phyloP scores from a whole-genome alignment of 2,113 vertebrate genomes.

The Sinocyclocheilus anophthalmus region DNA sequence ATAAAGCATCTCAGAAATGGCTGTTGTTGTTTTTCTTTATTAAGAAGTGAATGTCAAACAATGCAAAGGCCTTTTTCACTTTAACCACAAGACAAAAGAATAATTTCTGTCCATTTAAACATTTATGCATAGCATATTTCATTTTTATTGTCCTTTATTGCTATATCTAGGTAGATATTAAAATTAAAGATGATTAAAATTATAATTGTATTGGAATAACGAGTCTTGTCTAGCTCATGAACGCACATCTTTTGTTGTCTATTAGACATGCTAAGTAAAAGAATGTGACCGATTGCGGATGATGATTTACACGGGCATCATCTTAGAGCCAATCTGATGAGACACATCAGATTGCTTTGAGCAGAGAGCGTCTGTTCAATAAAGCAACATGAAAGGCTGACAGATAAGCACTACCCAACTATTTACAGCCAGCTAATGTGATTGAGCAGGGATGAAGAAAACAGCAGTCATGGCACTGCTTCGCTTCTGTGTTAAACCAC shows the following conservation, averaged over 20 bases:
- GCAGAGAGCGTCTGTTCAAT: slow-evolving; percentile 38
- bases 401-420: slow-evolving; percentile 22
- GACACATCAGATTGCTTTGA: slow-evolving; percentile 42
- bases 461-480: slow-evolving; percentile 17
- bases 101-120: not conserved
- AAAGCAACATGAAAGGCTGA: slow-evolving; percentile 45
- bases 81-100: not conserved
- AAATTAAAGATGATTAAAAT: not conserved
- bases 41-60: not conserved
- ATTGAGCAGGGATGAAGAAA: slow-evolving; percentile 36
- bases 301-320: slow-evolving; percentile 47
- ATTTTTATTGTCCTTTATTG: not conserved
- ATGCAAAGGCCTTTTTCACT: not conserved
- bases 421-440: slow-evolving; percentile 55
- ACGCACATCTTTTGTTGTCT: not conserved
- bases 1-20: slow-evolving; percentile 23
- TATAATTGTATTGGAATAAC: not conserved
- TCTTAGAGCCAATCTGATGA: slow-evolving; percentile 34
- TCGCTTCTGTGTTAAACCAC: not conserved
- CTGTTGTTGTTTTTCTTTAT: not conserved
- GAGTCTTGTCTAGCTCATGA: not conserved
- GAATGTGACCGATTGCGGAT: not conserved
- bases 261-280: slow-evolving; percentile 15
- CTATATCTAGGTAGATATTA: not conserved
- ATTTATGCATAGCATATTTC: not conserved